These are phyloP conservation scores for Brienomyrus brachyistius DNA, from an alignment of 2,113 vertebrate genomes.

Conservation along the genomic window DNA sequence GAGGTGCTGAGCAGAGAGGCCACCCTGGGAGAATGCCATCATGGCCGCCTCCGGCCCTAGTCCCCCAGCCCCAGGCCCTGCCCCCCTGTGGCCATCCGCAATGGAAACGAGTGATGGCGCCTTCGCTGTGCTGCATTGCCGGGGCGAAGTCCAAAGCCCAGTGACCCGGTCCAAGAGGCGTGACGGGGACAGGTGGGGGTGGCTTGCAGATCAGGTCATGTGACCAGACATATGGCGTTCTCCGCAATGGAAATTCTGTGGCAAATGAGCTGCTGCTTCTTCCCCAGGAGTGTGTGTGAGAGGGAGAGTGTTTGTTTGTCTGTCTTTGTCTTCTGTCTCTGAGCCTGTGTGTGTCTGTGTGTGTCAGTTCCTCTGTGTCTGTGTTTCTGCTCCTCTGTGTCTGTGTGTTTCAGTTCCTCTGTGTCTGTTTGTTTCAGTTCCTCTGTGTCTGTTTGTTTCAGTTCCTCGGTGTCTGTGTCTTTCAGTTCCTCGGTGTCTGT, in stretches of 20 bases:
- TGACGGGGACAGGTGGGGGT: neutral
- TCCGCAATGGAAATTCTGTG: slow-evolving; percentile 4
- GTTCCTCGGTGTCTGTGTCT: neutral
- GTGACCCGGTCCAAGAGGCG: neutral
- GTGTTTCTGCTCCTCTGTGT: neutral
- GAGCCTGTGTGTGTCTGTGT: neutral
- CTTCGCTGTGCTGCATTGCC: neutral
- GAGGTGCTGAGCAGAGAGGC: neutral
- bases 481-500: neutral
- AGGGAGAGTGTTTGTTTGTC: neutral
- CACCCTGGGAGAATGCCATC: neutral
- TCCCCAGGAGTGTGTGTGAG: neutral
- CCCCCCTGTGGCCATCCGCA: neutral
- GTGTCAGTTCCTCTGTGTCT: neutral
- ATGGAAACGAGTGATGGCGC: neutral
- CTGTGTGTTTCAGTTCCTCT: no score
- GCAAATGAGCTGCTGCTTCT: neutral
- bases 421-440: neutral
- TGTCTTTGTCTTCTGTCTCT: neutral
- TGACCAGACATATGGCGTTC: slow-evolving; percentile 21
- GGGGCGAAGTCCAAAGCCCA: neutral
- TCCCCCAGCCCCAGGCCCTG: neutral
- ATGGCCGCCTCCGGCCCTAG: neutral
- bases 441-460: neutral
- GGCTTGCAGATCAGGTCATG: slow-evolving; percentile 7